These are phyloP conservation scores for Colistium nudipinnis DNA, from an alignment of 2,113 vertebrate genomes.

Conservation along the genomic window DNA sequence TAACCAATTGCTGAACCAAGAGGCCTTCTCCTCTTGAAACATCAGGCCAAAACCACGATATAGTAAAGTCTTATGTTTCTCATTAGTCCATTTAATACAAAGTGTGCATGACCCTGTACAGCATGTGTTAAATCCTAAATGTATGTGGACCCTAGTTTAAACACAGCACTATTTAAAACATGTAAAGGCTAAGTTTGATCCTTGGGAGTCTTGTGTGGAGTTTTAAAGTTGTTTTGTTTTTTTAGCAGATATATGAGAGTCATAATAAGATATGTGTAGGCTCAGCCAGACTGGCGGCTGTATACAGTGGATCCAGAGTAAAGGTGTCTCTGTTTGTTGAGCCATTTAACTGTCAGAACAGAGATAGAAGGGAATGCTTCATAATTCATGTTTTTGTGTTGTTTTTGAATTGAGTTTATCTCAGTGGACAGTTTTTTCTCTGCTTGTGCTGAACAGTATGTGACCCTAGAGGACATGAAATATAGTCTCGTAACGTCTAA, in stretches of 20 bases:
- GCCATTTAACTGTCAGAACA: slow-evolving; percentile 35
- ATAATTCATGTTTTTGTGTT: slow-evolving; percentile 34
- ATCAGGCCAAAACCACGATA: neutral
- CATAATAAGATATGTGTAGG: slow-evolving; percentile 33
- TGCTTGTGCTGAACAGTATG: slow-evolving; percentile 17
- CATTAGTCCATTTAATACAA: neutral
- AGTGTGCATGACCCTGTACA: slow-evolving; percentile 10
- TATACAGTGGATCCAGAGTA: slow-evolving; percentile 18
- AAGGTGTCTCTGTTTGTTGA: slow-evolving; percentile 40
- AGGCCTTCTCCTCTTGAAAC: slow-evolving; percentile 1
- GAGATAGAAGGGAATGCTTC: slow-evolving; percentile 24
- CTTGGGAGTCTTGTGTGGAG: neutral
- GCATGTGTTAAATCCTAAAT: slow-evolving; percentile 3
- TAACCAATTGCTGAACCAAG: slow-evolving; percentile 16
- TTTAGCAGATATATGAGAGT: slow-evolving; percentile 22
- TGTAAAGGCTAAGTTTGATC: neutral
- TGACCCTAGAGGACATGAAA: neutral
- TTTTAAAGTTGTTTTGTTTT: neutral
- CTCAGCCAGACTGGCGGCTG: slow-evolving; percentile 14
- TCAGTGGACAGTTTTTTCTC: slow-evolving; percentile 12
- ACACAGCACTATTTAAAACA: slow-evolving; percentile 2
- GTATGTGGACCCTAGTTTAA: slow-evolving; percentile 3
- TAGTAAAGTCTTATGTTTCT: neutral
- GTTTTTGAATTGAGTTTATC: slow-evolving; percentile 37
- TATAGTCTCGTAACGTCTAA: neutral